These are phyloP conservation scores for Cephus spinipes DNA, from an alignment of 2,888 invertebrate genomes.

Conservation along the genomic window DNA sequence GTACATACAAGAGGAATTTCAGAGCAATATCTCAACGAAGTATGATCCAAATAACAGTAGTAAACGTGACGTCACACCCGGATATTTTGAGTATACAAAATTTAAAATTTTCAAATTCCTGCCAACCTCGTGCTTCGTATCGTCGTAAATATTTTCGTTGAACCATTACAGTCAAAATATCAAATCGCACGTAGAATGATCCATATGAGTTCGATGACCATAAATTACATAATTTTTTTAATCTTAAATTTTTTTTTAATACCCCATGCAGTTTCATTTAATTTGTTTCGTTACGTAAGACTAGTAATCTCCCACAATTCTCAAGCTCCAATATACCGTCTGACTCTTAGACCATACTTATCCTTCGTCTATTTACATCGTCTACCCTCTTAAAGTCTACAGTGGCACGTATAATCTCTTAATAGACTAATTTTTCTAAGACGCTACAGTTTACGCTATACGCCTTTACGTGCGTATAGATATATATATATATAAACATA, in stretches of 20 bases:
- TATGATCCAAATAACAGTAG: background rate
- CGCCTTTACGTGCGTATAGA: background rate
- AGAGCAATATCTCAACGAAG: background rate
- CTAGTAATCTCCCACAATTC: background rate
- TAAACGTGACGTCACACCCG: background rate
- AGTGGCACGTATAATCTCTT: conserved; percentile 21
- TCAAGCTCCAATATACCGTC: background rate
- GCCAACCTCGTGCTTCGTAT: background rate
- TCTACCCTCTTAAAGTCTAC: background rate
- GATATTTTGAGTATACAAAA: background rate
- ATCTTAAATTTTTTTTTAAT: background rate
- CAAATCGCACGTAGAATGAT: background rate
- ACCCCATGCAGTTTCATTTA: background rate
- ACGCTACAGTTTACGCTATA: conserved; percentile 6
- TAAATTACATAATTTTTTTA: background rate
- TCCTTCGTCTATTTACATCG: background rate
- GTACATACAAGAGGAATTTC: background rate
- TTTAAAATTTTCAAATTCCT: background rate
- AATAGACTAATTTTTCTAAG: conserved; percentile 24
- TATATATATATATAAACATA: background rate
- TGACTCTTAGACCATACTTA: background rate
- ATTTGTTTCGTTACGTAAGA: background rate
- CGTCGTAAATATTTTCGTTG: background rate
- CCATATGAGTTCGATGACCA: background rate
- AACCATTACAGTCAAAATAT: background rate